phyloP scores from a whole-genome alignment of 2,113 vertebrate species.

The Odontophorus gujanensis region DNA sequence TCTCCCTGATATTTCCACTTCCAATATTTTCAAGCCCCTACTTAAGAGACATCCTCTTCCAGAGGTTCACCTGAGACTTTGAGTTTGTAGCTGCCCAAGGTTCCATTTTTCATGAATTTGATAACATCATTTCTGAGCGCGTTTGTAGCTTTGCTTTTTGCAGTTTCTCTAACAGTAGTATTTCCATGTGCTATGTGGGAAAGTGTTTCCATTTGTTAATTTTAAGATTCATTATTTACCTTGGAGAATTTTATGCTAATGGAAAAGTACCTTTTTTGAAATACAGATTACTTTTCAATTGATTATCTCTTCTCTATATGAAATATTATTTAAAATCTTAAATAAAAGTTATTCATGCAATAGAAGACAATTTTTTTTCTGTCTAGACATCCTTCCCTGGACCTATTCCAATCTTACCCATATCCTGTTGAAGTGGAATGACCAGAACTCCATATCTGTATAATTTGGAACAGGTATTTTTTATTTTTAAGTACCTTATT shows the following conservation, averaged over 20 bases:
- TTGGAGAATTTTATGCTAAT: neutral
- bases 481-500: neutral
- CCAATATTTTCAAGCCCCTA: neutral
- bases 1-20: neutral
- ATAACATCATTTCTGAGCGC: neutral
- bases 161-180: neutral
- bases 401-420: neutral
- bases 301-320: neutral
- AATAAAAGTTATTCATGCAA: neutral
- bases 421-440: neutral
- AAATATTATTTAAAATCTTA: neutral
- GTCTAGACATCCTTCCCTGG: neutral
- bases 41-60: neutral
- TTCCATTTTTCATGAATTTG: neutral
- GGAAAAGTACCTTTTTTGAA: neutral
- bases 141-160: neutral
- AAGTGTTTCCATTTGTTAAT: neutral
- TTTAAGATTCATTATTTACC: neutral
- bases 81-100: neutral
- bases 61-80: neutral
- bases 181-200: neutral
- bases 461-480: neutral
- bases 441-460: neutral
- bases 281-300: neutral
- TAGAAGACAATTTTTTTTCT: neutral